Base-by-base conservation (phyloP, 2,888 invertebrate genomes). In the Stenchaetothrips biformis region DNA sequence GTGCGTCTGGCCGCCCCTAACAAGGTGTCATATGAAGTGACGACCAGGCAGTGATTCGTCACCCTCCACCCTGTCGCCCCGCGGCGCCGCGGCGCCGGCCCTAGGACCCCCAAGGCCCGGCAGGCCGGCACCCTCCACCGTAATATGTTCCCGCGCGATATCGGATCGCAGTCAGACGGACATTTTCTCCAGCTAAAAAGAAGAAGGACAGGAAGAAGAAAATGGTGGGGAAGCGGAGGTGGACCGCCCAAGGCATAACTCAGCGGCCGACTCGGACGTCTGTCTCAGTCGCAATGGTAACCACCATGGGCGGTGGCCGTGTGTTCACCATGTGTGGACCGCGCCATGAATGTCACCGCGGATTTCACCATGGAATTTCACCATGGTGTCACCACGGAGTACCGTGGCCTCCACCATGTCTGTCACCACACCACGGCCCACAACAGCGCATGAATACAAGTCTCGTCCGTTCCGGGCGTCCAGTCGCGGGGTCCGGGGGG, bases 21-120 rank as follows among this genome's bases (percentile, higher is more conserved):
- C 67, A 74, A 74, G 67, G 67, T 74, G 67, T 74, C 67, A 25
- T 25, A 25, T 25, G 25, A 7, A 74, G 67, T 74, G 67, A 74
- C 67, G 67, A 74, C 25, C 21, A 74, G 21, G 67, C 67, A 74
- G 67, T 74, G 67, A 74, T 74, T 74, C 25, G 67, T 74, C 67
- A 21, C 67, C 67, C 21, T 25, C 25, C 67, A 7, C 21, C 53
- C 53, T 25, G 67, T 25, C 25, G 67, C 21, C 13, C 13, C 53
- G 13, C 53, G 53, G 18, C 16, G 53, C n/a, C n/a, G n/a, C n/a
- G 8, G 49, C 13, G 53, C 53, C 13, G 53, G 16, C 53, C 53
- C 1, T 18, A 1, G 7, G 16, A 16, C 53, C 53, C 53, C 53
- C 13, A 13, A 13, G 37, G 37, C 37, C 37, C 37, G 59, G 13